phyloP scores from a whole-genome alignment of 1,140 invertebrate species.

The Drosophila virilis region DNA sequence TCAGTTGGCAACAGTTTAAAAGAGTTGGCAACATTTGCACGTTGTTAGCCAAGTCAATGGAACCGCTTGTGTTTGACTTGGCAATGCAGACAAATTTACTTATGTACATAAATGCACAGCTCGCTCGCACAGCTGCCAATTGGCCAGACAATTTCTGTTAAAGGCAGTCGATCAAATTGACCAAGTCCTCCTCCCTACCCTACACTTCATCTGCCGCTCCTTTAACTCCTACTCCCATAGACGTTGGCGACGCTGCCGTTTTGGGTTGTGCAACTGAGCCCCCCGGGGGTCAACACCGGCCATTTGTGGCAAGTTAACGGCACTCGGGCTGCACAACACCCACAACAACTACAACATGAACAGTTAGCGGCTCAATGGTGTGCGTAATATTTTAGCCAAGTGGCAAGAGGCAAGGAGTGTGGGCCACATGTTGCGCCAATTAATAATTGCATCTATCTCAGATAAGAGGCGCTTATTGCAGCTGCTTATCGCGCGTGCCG shows the following conservation, averaged over 20 bases:
- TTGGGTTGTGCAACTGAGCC: slow-evolving; percentile 58
- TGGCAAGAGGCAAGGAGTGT: slow-evolving; percentile 12
- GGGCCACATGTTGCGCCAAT: slow-evolving; percentile 61
- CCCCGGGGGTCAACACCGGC: slow-evolving; percentile 66
- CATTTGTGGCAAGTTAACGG: slow-evolving; percentile 55
- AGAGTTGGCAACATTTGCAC: slow-evolving; percentile 49
- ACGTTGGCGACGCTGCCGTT: neutral
- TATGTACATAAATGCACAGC: slow-evolving; percentile 21
- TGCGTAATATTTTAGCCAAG: slow-evolving; percentile 41
- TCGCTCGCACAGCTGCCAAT: slow-evolving; percentile 39
- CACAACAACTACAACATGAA: slow-evolving; percentile 5
- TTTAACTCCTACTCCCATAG: neutral
- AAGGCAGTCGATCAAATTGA: slow-evolving; percentile 59
- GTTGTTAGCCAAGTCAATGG: slow-evolving; percentile 44
- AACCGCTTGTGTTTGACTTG: slow-evolving; percentile 56
- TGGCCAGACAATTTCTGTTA: slow-evolving; percentile 52
- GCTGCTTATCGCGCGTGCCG: slow-evolving; percentile 44
- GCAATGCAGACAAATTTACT: slow-evolving; percentile 56
- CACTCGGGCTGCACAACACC: slow-evolving; percentile 26
- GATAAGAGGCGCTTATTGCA: slow-evolving; percentile 35
- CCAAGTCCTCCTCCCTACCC: neutral
- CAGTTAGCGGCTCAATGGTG: slow-evolving; percentile 14
- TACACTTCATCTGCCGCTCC: neutral
- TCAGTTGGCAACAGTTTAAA: slow-evolving; percentile 21
- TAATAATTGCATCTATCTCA: slow-evolving; percentile 58